Percentiles rank a stretch among this genome's conserved stretches.
Conservation (phyloP, 2,797 vertebrate genomes). For the Pogonophryne albipinna region DNA sequence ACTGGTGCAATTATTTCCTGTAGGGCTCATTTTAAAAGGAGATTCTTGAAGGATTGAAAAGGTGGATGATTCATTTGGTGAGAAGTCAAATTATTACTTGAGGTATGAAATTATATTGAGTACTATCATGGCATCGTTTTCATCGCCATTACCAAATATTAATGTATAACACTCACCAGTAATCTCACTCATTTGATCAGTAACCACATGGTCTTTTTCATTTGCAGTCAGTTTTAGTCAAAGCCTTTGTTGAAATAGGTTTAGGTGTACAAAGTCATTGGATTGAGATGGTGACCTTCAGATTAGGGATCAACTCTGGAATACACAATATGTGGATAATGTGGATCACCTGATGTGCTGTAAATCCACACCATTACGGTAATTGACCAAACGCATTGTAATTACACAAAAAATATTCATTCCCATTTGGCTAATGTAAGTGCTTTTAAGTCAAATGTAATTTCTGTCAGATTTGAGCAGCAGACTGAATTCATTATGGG, state of each 20-base stretch:
- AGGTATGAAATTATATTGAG: constrained; percentile 1
- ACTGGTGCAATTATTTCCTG: background rate
- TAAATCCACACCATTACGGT: constrained; percentile 71
- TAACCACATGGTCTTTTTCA: constrained; percentile 20
- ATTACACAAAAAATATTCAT: constrained; percentile 51
- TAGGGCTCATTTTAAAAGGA: constrained; percentile 3
- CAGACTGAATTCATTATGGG: constrained; percentile 13
- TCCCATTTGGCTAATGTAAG: constrained; percentile 52
- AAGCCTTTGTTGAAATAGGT: constrained; percentile 9
- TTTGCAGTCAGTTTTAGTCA: constrained; percentile 6
- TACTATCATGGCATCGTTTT: background rate
- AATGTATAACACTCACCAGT: background rate
- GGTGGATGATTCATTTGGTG: background rate
- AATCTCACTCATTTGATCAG: constrained; percentile 5
- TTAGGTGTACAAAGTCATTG: constrained; percentile 10
- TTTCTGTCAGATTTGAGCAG: constrained; percentile 15
- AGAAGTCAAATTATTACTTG: background rate
- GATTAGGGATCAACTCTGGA: constrained; percentile 44
- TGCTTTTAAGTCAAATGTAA: constrained; percentile 43
- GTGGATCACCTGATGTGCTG: constrained; percentile 59
- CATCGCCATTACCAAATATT: background rate
- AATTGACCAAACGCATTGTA: constrained; percentile 53
- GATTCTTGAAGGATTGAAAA: background rate
- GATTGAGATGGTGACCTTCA: constrained; percentile 42
- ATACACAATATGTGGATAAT: constrained; percentile 26